These are phyloP conservation scores for Watsonalla binaria DNA, from an alignment of 2,888 invertebrate species.

Conservation along the genomic window DNA sequence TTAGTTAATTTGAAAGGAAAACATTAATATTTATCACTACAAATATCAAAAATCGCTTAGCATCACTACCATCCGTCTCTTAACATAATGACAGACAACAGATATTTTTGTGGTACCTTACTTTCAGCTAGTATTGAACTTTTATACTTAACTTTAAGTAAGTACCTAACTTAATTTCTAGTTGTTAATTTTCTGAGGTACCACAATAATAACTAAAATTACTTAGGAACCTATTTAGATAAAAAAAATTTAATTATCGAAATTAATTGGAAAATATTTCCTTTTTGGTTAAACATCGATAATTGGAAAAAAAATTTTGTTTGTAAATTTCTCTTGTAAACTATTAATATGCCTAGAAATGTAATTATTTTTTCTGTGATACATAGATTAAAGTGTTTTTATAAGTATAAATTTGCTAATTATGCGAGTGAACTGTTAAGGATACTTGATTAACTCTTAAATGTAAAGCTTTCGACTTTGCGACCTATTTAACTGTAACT, in stretches of 20 bases:
- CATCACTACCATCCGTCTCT: conserved; percentile 55
- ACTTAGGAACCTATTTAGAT: neutral
- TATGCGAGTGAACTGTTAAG: conserved; percentile 48
- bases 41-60: conserved; percentile 20
- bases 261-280: neutral
- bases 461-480: conserved; percentile 64
- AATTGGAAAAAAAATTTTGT: conserved; percentile 1
- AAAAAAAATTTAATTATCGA: neutral
- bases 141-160: neutral
- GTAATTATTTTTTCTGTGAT: conserved; percentile 78
- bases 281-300: neutral
- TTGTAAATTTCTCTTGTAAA: conserved; percentile 35
- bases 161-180: neutral
- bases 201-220: neutral
- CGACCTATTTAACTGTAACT: conserved; percentile 37
- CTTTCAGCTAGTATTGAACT: neutral
- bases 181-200: no score
- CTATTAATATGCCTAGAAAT: conserved; percentile 50
- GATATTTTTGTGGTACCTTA: conserved; percentile 7
- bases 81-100: conserved; percentile 10
- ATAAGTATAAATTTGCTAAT: conserved; percentile 56
- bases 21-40: neutral
- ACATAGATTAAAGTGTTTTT: conserved; percentile 70
- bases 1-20: neutral
- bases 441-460: conserved; percentile 31